phyloP scores from a whole-genome alignment of 2,113 vertebrate species.

The Pseudorectes ferrugineus region DNA sequence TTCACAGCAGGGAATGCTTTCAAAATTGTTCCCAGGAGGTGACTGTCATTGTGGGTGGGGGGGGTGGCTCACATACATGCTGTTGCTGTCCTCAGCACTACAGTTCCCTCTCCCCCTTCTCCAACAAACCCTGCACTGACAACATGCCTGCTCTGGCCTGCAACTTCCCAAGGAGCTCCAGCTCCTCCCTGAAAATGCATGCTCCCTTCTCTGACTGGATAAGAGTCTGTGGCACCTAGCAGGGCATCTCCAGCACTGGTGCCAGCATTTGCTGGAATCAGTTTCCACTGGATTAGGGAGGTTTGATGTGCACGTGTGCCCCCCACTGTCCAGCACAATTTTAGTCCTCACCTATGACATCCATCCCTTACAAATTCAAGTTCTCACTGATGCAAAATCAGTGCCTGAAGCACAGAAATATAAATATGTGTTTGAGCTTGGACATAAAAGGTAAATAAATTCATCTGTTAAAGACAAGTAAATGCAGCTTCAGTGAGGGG shows the following conservation, averaged over 20 bases:
- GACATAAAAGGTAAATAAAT: neutral
- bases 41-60: neutral
- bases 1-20: neutral
- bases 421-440: neutral
- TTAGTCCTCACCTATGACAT: neutral
- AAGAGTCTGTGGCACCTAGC: neutral
- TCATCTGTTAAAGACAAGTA: neutral
- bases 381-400: neutral
- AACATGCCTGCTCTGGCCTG: accelerated
- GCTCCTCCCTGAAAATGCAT: neutral
- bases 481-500: neutral
- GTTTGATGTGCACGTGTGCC: neutral
- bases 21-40: neutral
- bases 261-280: neutral
- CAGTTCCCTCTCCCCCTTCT: neutral
- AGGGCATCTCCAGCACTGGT: neutral
- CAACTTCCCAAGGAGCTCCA: neutral
- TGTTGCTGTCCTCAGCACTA: neutral
- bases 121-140: neutral
- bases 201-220: neutral
- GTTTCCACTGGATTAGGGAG: neutral
- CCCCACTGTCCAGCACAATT: neutral
- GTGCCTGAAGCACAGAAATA: neutral
- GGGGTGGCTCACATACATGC: neutral
- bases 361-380: neutral